Evolutionary conservation across 2,888 invertebrate species (phyloP).

Genomic region (Patella depressa): DNA sequence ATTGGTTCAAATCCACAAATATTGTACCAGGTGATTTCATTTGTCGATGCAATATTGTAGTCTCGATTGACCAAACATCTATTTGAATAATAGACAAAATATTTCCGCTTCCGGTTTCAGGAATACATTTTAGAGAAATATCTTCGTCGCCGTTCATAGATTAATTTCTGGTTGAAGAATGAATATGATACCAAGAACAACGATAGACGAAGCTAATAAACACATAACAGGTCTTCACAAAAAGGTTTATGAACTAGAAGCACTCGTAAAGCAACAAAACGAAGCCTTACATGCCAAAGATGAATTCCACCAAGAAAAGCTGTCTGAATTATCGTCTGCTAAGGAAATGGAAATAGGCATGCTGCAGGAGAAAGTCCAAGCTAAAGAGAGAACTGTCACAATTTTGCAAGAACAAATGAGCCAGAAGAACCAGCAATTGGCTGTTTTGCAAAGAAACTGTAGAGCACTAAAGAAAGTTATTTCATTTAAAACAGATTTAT

Average conservation of each 20-base stretch:
- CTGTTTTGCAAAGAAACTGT: conserved; percentile 32
- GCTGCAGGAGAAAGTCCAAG: conserved; percentile 35
- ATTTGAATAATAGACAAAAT: neutral
- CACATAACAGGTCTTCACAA: conserved; percentile 66
- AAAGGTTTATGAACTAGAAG: conserved; percentile 64
- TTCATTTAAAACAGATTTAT: conserved; percentile 32
- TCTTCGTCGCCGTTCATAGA: conserved; percentile 68
- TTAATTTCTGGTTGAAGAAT: conserved; percentile 58
- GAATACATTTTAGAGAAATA: conserved; percentile 55
- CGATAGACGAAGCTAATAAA: conserved; percentile 69
- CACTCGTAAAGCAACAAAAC: conserved; percentile 52
- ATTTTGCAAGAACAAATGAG: conserved; percentile 45
- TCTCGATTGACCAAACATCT: neutral
- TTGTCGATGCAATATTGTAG: neutral
- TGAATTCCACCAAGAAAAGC: conserved; percentile 30
- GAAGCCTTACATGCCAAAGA: conserved; percentile 52
- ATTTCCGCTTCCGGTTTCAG: neutral
- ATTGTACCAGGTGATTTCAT: neutral
- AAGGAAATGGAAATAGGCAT: conserved; percentile 39
- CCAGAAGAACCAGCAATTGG: conserved; percentile 42
- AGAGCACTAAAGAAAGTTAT: conserved; percentile 30
- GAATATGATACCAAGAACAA: conserved; percentile 56
- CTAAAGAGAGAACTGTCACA: conserved; percentile 45
- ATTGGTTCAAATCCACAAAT: neutral
- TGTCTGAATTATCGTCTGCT: conserved; percentile 31